Conservation (phyloP, 2,797 vertebrate genomes). For the Xiphorhynchus erythropygius region DNA sequence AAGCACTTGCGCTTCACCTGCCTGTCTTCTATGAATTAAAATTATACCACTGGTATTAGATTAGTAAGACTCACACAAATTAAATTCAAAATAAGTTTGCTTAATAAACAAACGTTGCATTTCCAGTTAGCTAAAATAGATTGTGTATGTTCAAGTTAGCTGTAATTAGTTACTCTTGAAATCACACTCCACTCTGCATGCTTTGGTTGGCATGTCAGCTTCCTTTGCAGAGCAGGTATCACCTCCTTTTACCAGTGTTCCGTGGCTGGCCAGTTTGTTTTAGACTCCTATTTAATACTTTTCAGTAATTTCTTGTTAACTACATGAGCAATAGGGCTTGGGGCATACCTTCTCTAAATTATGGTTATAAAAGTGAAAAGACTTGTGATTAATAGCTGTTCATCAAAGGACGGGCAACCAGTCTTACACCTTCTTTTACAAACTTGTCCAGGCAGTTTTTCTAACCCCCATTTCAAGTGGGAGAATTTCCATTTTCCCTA, state of each 20-base stretch:
- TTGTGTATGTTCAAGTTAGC: background rate
- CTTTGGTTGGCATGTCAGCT: background rate
- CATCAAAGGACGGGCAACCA: background rate
- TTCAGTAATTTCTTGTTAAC: background rate
- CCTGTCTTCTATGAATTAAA: background rate
- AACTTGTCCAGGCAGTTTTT: background rate
- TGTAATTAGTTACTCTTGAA: background rate
- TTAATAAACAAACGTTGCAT: background rate
- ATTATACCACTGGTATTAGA: background rate
- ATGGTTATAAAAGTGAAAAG: background rate
- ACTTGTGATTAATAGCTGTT: background rate
- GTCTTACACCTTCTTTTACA: background rate
- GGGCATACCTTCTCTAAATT: background rate
- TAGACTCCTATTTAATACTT: background rate
- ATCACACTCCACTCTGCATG: background rate
- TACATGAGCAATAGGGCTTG: background rate
- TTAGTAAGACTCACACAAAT: background rate
- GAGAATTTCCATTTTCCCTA: background rate
- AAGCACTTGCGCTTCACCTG: background rate
- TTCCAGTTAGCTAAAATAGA: background rate
- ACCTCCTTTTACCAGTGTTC: background rate
- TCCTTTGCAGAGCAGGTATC: background rate
- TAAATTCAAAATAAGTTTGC: background rate
- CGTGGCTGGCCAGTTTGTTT: background rate
- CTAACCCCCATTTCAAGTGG: background rate